Conservation (phyloP, 1,140 invertebrate species). For the Musca domestica region DNA sequence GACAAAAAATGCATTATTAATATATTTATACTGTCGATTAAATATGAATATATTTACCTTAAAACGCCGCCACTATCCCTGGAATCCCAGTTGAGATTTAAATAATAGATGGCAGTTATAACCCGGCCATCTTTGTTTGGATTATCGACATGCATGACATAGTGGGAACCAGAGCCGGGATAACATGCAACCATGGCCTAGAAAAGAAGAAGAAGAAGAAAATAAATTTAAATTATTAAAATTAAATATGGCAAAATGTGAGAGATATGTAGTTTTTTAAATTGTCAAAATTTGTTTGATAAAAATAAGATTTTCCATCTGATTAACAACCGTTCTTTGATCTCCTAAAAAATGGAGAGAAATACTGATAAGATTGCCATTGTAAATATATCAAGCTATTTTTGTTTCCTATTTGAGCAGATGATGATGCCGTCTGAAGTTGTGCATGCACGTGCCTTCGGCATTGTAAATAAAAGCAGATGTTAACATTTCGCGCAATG, state of each 20-base stretch:
- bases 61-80: constrained; percentile 65
- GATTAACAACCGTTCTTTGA: no score
- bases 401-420: no score
- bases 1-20: background rate
- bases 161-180: constrained; percentile 86
- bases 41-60: constrained; percentile 50
- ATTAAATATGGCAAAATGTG: no score
- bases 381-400: no score
- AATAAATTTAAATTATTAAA: background rate
- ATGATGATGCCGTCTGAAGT: no score
- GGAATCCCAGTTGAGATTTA: constrained; percentile 90
- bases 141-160: constrained; percentile 97
- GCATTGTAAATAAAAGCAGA: no score
- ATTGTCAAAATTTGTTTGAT: no score
- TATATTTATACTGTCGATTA: background rate
- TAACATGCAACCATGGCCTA: constrained; percentile 98
- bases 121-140: constrained; percentile 93
- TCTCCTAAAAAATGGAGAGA: background rate
- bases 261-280: no score
- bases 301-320: no score
- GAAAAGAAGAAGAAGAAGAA: constrained; percentile 36
- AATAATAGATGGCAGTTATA: constrained; percentile 94
- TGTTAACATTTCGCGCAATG: no score
- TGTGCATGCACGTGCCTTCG: no score
- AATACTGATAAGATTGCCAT: background rate